Conservation (phyloP, 1,140 invertebrate genomes). For the Scaptodrosophila lebanonensis region DNA sequence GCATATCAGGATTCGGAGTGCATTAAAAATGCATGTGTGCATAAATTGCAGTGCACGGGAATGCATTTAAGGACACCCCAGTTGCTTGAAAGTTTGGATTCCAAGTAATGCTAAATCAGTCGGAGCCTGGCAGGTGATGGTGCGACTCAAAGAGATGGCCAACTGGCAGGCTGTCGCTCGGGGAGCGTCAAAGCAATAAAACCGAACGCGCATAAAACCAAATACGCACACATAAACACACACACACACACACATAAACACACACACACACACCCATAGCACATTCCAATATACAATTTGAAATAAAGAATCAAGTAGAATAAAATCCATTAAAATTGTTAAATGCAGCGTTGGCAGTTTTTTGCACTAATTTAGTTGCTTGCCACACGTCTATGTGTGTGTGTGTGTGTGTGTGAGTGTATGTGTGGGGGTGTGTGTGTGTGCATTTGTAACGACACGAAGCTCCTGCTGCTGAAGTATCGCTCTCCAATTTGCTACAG, state of each 20-base stretch:
- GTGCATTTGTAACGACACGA: constrained; percentile 35
- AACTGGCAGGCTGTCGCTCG: too few species aligned
- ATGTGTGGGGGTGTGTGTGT: constrained; percentile 16
- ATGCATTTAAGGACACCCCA: too few species aligned
- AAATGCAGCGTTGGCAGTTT: constrained; percentile 6
- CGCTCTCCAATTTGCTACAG: constrained; percentile 53
- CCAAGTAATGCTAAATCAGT: too few species aligned
- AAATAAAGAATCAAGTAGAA: neutral
- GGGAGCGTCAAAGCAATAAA: too few species aligned
- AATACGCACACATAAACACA: neutral
- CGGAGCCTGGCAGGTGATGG: too few species aligned
- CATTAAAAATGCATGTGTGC: too few species aligned
- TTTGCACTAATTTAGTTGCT: constrained; percentile 13
- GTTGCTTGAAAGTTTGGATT: too few species aligned
- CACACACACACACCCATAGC: constrained; percentile 3
- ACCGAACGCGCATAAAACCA: constrained; percentile 14
- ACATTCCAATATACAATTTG: neutral
- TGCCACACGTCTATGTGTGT: constrained; percentile 14
- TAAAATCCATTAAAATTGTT: constrained; percentile 6
- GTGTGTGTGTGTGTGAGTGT: constrained; percentile 7
- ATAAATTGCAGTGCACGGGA: too few species aligned
- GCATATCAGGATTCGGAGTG: too few species aligned
- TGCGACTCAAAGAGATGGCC: too few species aligned
- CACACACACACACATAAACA: constrained; percentile 10
- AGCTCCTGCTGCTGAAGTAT: constrained; percentile 3